These are phyloP conservation scores for Lucilia sericata DNA, from an alignment of 1,140 invertebrate genomes.

Conservation along the genomic window DNA sequence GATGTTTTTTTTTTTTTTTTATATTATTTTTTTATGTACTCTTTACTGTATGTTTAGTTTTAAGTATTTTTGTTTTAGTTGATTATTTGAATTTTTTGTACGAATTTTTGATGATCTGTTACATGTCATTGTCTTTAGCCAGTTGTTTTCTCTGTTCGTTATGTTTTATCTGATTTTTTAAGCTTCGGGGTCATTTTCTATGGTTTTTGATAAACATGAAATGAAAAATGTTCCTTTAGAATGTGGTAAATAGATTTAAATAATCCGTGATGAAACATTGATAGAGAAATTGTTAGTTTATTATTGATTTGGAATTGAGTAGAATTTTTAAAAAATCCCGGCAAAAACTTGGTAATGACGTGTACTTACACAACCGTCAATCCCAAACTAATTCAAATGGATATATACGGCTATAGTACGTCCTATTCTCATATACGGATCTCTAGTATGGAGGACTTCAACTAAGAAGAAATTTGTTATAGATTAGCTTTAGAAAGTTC, in stretches of 20 bases:
- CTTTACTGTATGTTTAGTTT: neutral
- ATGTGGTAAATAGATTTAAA: neutral
- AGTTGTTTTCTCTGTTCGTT: neutral
- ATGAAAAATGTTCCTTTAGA: neutral
- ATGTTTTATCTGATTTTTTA: neutral
- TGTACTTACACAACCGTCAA: too few relatives aligned
- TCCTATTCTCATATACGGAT: too few relatives aligned
- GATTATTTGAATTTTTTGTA: neutral
- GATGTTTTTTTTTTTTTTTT: neutral
- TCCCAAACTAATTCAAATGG: too few relatives aligned
- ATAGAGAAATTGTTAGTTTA: too few relatives aligned
- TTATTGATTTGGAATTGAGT: too few relatives aligned
- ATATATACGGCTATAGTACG: too few relatives aligned
- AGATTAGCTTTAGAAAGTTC: too few relatives aligned
- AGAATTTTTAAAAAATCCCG: too few relatives aligned
- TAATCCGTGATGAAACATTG: too few relatives aligned
- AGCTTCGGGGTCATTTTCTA: neutral
- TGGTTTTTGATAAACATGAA: neutral
- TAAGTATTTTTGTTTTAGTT: conserved; percentile 4
- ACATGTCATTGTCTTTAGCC: conserved; percentile 16
- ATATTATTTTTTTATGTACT: neutral
- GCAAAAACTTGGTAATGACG: too few relatives aligned
- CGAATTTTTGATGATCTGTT: conserved; percentile 25
- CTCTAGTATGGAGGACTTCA: too few relatives aligned
- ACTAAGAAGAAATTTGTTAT: too few relatives aligned